A percentile compares a stretch with the other conserved stretches of the same genome.
These are phyloP conservation scores for Pseudochromis fuscus DNA, from an alignment of 2,797 vertebrate genomes.

Conservation along the genomic window DNA sequence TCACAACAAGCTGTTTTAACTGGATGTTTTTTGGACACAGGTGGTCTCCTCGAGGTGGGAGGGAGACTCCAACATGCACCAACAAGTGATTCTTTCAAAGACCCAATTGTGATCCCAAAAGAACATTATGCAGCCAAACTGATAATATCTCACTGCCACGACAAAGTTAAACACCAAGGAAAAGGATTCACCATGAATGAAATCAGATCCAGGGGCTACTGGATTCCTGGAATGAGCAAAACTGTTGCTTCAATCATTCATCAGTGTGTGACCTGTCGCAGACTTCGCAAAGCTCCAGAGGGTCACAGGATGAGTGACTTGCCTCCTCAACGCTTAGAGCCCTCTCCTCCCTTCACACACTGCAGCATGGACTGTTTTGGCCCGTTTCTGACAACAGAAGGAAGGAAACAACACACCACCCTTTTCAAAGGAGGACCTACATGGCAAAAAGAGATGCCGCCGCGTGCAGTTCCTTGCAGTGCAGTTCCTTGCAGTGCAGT, in stretches of 20 bases:
- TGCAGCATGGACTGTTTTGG: conserved; percentile 42
- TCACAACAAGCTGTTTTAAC: not conserved
- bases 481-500: not conserved
- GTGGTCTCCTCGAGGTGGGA: conserved; percentile 18
- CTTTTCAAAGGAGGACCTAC: no score
- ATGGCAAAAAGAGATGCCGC: no score
- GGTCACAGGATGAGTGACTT: not conserved
- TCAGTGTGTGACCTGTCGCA: not conserved
- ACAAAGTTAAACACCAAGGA: not conserved
- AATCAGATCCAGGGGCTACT: conserved; percentile 2
- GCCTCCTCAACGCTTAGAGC: not conserved
- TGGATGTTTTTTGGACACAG: conserved; percentile 7
- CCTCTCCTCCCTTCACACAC: conserved; percentile 10
- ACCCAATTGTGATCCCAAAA: not conserved
- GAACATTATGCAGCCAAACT: not conserved
- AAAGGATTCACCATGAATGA: not conserved
- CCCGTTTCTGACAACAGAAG: not conserved
- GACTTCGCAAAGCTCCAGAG: not conserved
- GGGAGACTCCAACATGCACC: not conserved
- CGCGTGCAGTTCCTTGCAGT: conserved; percentile 7
- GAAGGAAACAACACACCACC: not conserved
- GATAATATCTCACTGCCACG: conserved; percentile 1
- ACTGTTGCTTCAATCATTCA: accelerated
- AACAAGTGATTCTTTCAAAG: not conserved
- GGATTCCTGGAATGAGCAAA: conserved; percentile 3